Evolutionary conservation across 1,140 invertebrate species (phyloP), one percentile per base, ranked within the genome.

Genomic region (Asobara japonica): DNA sequence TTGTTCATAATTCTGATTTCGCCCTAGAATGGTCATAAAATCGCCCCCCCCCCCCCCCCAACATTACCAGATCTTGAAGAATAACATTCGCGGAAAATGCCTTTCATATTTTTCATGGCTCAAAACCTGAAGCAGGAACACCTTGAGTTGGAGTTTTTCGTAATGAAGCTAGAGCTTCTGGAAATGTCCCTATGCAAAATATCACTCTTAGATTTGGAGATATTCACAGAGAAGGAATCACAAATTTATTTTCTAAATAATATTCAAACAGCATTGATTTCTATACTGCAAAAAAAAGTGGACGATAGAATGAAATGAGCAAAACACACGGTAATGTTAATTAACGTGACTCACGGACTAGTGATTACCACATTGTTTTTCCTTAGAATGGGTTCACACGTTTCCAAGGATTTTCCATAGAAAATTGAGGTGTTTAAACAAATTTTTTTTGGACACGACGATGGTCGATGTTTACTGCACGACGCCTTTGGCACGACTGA

Each of bases 301-400:
- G 7, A 36, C 30, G 30, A 45, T 27, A 56, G 1, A 36, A 71
- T 13, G 11, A 56, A 0, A 62, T 33, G 48, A 71, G 7, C 51
- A 65, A 25, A 56, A 56, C 51, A 56, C 51, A 56, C 51, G 51
- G 51, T 56, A 56, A 56, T 56, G 51, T 56, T 56, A 56, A 56
- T 56, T 56, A 22, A 56, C 51, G 62, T 51, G 48, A 66, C 62
- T 67, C 51, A 72, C 29, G 51, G 51, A 5, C 51, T 25, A 27
- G 51, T 36, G 48, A 62, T 67, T 72, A 61, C 64, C 30, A 72
- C 48, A 67, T 41, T n/a, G 36, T 67, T 67, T 56, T 30, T 51
- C 27, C 29, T 29, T 29, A 31, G 48, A 68, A 68, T 56, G 18
- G 56, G 48, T 33, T 56, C 41, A 18, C 25, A 68, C 25, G 18